Base-by-base conservation (phyloP, 2,797 vertebrate species). In the Etheostoma nigrum region DNA sequence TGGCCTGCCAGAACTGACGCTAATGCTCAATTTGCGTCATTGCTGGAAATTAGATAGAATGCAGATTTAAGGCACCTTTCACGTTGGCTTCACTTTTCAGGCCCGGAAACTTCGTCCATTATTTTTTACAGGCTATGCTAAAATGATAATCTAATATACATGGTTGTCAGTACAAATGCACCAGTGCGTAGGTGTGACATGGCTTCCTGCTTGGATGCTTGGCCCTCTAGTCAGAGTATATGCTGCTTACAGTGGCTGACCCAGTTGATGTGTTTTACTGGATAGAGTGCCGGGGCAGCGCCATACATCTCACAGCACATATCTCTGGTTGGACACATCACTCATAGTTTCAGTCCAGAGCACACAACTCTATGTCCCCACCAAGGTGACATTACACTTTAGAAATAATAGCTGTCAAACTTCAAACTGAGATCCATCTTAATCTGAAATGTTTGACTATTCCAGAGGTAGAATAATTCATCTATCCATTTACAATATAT, bases 251-350 rank as follows among this genome's bases (percentile, higher is more conserved):
- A 5, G 76, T 8, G 53, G 30, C 63, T 78, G 80, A 76, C 61
- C 80, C 58, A 21, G 58, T 13, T 64, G 53, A 74, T 71, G 62
- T 61, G 71, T 55, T 59, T 72, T 63, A 74, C 64, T 78, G 78
- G 72, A 72, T 55, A 30, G 51, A 48, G 48, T 57, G 63, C 12
- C 8, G 19, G 65, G 36, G 67, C 42, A 65, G 55, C 53, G 33
- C 47, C 18, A 11, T 36, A 44, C 72, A 79, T 71, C 75, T 71
- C 59, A 33, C 76, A 48, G 70, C 57, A 9, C 66, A 72, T 23
- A 48, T 62, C 49, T 48, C 11, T 57, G 23, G 67, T 44, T 36
- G 42, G 80, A 72, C 45, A 75, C 51, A 45, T 45, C 45, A 33
- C 48, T 73, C 60, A 3, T 7, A 57, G 67, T 74, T 74, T 57